Base-by-base conservation (phyloP, 92 coral and sea anemone species). In the Paramuricea clavata region DNA sequence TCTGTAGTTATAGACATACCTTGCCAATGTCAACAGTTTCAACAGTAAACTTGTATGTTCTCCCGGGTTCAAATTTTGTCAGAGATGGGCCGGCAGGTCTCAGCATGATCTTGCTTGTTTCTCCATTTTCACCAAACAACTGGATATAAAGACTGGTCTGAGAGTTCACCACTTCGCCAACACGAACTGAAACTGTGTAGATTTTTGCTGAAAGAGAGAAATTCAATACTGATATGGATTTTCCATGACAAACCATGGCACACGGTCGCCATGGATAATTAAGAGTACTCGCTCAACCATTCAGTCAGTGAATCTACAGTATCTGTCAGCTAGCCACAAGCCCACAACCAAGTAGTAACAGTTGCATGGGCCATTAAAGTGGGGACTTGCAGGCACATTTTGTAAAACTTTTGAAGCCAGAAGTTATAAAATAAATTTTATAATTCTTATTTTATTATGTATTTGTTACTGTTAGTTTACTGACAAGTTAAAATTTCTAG, bases 11-110 rank as follows among this genome's bases (percentile, higher is more conserved):
- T 6, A 12, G 13, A 75, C 96, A 0, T 67, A 97, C 99, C 99
- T 90, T 94, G 86, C 99, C 99, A 86, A 97, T 94, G 61, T 97
- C 95, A 3, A 97, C 99, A 11, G 99, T 97, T 89, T 97, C 99
- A 12, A 97, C 99, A 42, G 99, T 97, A 82, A 97, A 97, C 89
- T 97, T 97, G 92, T 97, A 97, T 0, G 95, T 97, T 71, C 98
- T 88, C 33, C 99, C 99, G 54, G 92, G 92, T 86, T 97, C 99
- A 87, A 97, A 97, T 69, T 92, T 95, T 85, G 92, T 93, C 33
- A 97, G 90, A 17, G 98, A 91, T 8, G 95, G 89, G 6, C 99
- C 99, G n/a, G 95, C 98, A 5, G 99, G 99, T 27, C 99, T 88
- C 36, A 97, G 86, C 99, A 97, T 97, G 49, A 97, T 97, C 33